These are phyloP conservation scores for Mormoops blainvillei DNA, from an alignment of 2,113 vertebrate species.

Conservation along the genomic window DNA sequence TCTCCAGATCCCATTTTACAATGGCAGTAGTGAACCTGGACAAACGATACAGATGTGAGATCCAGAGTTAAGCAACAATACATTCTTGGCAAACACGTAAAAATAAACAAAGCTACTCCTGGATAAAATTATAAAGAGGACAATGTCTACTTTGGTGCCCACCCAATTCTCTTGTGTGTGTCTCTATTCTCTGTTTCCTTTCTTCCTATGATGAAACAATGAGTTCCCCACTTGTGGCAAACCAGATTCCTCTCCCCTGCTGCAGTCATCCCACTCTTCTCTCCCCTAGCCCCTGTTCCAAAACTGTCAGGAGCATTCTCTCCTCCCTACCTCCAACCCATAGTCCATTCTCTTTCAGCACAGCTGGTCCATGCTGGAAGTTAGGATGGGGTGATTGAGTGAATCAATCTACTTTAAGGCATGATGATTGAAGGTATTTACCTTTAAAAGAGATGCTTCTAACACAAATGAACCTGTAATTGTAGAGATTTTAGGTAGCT, in stretches of 20 bases:
- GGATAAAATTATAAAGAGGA: not conserved
- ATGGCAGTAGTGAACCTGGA: not conserved
- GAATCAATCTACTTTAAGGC: not conserved
- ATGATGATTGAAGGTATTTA: not conserved
- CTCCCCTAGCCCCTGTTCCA: not conserved
- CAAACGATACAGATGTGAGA: not conserved
- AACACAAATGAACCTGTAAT: not conserved
- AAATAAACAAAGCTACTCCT: not conserved
- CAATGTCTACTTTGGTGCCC: not conserved
- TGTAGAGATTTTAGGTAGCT: not conserved
- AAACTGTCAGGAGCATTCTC: accelerated
- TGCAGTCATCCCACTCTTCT: not conserved
- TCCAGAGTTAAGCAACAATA: not conserved
- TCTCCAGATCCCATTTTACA: not conserved
- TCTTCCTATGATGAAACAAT: not conserved
- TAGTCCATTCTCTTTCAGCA: not conserved
- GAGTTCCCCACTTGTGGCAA: not conserved
- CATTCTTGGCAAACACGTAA: not conserved
- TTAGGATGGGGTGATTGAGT: not conserved
- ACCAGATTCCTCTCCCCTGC: not conserved
- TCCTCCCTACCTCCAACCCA: not conserved
- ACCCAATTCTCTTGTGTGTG: not conserved
- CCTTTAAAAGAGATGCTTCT: not conserved
- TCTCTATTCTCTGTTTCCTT: not conserved
- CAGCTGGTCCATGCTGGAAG: not conserved